Evolutionary conservation across 2,113 vertebrate species (phyloP).

Genomic region (Greenwoodochromis staneri): DNA sequence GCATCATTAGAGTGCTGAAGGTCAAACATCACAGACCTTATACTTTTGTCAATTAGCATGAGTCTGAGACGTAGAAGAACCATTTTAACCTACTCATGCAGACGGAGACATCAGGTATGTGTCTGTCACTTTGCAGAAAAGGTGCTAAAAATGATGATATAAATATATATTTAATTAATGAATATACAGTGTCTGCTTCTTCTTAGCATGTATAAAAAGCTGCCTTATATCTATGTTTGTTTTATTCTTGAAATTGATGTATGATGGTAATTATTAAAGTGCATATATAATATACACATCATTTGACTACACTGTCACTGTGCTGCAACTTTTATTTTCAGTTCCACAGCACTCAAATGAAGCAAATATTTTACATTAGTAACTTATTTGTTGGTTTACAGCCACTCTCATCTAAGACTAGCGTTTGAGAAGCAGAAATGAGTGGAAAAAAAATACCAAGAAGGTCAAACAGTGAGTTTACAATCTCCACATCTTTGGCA

Average conservation of each 20-base stretch:
- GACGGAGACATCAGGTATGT: neutral
- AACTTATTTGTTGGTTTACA: neutral
- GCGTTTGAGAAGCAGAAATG: neutral
- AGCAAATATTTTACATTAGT: neutral
- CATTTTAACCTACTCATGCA: neutral
- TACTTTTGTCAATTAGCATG: neutral
- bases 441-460: neutral
- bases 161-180: neutral
- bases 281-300: neutral
- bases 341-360: neutral
- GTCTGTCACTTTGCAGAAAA: neutral
- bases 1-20: neutral
- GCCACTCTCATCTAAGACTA: neutral
- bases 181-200: neutral
- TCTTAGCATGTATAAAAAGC: neutral
- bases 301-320: neutral
- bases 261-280: neutral
- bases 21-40: neutral
- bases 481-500: slow-evolving; percentile 31
- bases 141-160: neutral
- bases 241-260: neutral
- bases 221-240: neutral
- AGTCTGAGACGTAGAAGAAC: neutral
- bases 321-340: neutral
- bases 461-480: neutral